Conservation (phyloP, 1,140 invertebrate species). For the Hyles euphorbiae region DNA sequence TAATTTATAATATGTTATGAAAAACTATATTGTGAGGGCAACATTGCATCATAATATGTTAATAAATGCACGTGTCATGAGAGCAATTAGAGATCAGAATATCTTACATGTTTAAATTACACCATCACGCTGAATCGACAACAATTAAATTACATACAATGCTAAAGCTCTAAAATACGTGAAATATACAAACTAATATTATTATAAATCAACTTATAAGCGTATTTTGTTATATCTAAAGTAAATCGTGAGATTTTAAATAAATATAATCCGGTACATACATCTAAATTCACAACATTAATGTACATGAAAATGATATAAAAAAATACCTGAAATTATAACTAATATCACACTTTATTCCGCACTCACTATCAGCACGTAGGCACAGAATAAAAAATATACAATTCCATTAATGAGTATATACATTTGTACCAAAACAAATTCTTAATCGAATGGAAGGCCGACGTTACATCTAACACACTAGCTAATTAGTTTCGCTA, state of each 20-base stretch:
- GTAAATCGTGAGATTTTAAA: constrained; percentile 4
- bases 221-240: constrained; percentile 34
- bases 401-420: constrained; percentile 3
- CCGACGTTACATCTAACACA: constrained; percentile 40
- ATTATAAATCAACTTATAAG: constrained; percentile 18
- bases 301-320: background rate
- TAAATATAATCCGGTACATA: constrained; percentile 1
- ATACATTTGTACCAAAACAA: constrained; percentile 40
- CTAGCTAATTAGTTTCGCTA: constrained; percentile 46
- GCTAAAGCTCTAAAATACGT: background rate
- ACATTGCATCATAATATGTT: constrained; percentile 1
- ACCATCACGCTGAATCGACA: background rate
- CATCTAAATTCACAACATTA: background rate
- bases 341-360: constrained; percentile 63
- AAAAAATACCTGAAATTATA: constrained; percentile 21
- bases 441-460: constrained; percentile 44
- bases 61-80: constrained; percentile 26
- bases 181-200: background rate
- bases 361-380: background rate
- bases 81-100: constrained; percentile 41
- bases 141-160: too few relatives aligned
- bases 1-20: too few relatives aligned
- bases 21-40: too few relatives aligned
- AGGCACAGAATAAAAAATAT: constrained; percentile 6
- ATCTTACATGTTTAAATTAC: constrained; percentile 2